Evolutionary conservation across 1,140 invertebrate genomes (phyloP), one percentile per base, ranked within the genome.

Genomic region (Pachyrhynchus sulphureomaculatus): DNA sequence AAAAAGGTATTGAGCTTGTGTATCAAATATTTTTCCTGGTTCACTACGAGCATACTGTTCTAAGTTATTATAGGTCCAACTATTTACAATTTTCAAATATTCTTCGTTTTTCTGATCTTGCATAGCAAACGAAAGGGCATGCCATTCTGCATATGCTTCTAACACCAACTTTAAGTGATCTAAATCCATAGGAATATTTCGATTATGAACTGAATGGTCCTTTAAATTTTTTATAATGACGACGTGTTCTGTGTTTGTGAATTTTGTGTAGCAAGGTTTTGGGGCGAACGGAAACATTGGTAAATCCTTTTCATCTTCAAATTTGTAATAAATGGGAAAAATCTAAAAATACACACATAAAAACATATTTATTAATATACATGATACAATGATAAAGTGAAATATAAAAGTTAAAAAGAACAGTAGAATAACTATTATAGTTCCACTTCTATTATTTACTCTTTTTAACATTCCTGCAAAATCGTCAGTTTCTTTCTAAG

Each of bases 161-260:
- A n/a, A n/a, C n/a, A n/a, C n/a, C n/a, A 78, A 33, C 12, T 64
- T 68, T 5, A 80, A 69, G 55, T 80, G 77, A 1, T 76, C 71
- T 10, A 74, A 32, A 2, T 75, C 67, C 2, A 83, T 55, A 2
- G 78, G 68, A 9, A 65, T 56, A 6, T 76, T 72, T 56, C 79
- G 76, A 52, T 81, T 72, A 36, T 77, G 70, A 61, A 84, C 72
- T 9, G 42, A 36, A 59, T 75, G 84, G 0, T 76, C 76, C 2
- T 72, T 68, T 8, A 86, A 64, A 71, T 86, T 83, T 70, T 83
- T 78, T 42, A 85, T 64, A 26, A 84, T n/a, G 4, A 82, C 76
- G 23, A 79, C 75, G 71, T 82, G 78, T 45, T 78, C 66, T 2
- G 69, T 67, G 26, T 75, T 71, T 41, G 78, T 74, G 13, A 26